Evolutionary conservation across 2,888 invertebrate species (phyloP), one percentile per base, ranked within the genome.

Genomic region (Campoplex capitator): DNA sequence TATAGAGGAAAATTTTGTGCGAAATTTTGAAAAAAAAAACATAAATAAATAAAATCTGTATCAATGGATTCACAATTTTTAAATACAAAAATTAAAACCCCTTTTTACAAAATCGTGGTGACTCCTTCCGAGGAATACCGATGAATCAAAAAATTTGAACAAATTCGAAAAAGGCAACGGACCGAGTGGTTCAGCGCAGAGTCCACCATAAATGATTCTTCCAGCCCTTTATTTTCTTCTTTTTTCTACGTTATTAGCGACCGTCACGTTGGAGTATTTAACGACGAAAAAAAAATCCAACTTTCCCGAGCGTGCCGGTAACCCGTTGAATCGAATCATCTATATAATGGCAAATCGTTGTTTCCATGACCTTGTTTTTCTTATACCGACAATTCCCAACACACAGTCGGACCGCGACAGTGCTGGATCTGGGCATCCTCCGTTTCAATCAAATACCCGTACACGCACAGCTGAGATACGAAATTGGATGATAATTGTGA

Each of bases 371-470:
- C 83, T 97, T 97, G 91, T 97, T 96, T 92, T 97, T 97, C 84
- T 97, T 96, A 94, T 97, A 98, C 93, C 98, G 97, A 16, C 89
- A 98, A 95, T 83, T 98, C 97, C 90, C 97, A 97, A 9, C 23
- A 98, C 98, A 95, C 99, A 99, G 95, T 98, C 98, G 45, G 98
- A 98, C 85, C 98, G 96, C 98, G 96, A 95, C 99, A 99, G 95
- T 99, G 99, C 94, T 99, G 98, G 92, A 99, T 95, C 89, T 99
- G 98, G 28, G 98, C 99, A 92, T 97, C 97, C 54, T 95, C 95
- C 35, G 97, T 97, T 89, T 97, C 97, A 89, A 99, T 96, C 81
- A 98, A 96, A 95, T 97, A 98, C 70, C 97, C 78, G 97, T 97
- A 95, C 98, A 98, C 28, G 95, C 95, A 11, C 96, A 96, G 71